Evolutionary conservation across 64 coral and sea anemone species (phyloP), one percentile per base, ranked within the genome.

Genomic region (Pocillopora verrucosa): DNA sequence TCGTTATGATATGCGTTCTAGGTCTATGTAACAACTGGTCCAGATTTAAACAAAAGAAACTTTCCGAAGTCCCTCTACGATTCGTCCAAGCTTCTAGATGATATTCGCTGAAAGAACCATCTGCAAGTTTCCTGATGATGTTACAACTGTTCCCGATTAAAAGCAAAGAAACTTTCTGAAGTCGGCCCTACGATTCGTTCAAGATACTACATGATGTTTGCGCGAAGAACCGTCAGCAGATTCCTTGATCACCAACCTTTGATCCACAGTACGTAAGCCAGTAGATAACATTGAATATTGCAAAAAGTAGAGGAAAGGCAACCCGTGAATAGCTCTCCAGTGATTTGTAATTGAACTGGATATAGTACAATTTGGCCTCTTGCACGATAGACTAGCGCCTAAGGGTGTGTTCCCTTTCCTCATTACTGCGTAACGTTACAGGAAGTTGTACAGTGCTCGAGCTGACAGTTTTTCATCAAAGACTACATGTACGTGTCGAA

Each of bases 241-340:
- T 34, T 22, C 82, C 82, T 16, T 58, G 82, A 38, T 72, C 57
- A 20, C 58, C 20, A 20, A 68, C 82, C 13, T 37, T 5, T 72
- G 64, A 65, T 22, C 38, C 64, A 65, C 38, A 65, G 57, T 85
- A 85, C 11, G 38, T 87, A 5, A 87, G n/a, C 90, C 90, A 92
- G 26, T 92, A 92, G 11, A 56, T 83, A 1, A 92, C 1, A 59
- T 92, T 87, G 25, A 92, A 92, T 36, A 92, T 65, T 36, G 12
- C 37, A 30, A 92, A 92, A 16, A 63, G 17, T 13, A 87, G 9
- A 69, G 90, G 90, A 58, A 92, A 87, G 12, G 61, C 84, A 79
- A 87, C 65, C 62, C 90, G 17, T 14, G 90, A 77, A 60, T 92
- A 92, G 38, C 61, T 65, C 17, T 92, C 90, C 45, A 92, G 72